Conservation (phyloP, 2,888 invertebrate genomes). For the Apamea monoglypha region DNA sequence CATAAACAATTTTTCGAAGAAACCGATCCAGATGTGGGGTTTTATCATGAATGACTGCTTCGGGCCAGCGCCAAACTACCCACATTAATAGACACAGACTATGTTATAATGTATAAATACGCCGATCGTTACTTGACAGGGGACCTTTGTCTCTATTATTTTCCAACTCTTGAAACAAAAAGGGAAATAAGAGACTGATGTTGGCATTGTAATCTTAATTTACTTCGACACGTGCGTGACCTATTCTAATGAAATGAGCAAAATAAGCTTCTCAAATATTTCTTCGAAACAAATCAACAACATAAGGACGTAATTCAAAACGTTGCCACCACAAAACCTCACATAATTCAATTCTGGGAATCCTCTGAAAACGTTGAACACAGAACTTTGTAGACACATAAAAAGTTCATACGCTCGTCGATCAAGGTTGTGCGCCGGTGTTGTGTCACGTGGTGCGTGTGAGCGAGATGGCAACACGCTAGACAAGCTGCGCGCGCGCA, state of each 20-base stretch:
- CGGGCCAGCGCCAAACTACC: neutral
- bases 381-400: conserved; percentile 63
- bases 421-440: conserved; percentile 67
- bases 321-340: conserved; percentile 12
- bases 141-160: conserved; percentile 43
- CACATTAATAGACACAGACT: neutral
- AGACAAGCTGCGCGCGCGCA: conserved; percentile 74
- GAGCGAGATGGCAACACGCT: conserved; percentile 56
- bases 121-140: conserved; percentile 11
- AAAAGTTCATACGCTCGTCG: conserved; percentile 62
- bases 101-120: conserved; percentile 7
- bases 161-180: neutral
- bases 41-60: neutral
- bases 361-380: conserved; percentile 26
- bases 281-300: conserved; percentile 8
- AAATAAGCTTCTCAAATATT: conserved; percentile 11
- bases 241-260: neutral
- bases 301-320: conserved; percentile 18
- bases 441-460: conserved; percentile 67
- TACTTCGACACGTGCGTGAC: neutral
- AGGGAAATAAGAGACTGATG: neutral
- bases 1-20: neutral
- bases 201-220: neutral
- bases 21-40: neutral
- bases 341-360: conserved; percentile 38